These are phyloP conservation scores for Parthenolecanium corni DNA, from an alignment of 2,888 invertebrate genomes.

Conservation along the genomic window DNA sequence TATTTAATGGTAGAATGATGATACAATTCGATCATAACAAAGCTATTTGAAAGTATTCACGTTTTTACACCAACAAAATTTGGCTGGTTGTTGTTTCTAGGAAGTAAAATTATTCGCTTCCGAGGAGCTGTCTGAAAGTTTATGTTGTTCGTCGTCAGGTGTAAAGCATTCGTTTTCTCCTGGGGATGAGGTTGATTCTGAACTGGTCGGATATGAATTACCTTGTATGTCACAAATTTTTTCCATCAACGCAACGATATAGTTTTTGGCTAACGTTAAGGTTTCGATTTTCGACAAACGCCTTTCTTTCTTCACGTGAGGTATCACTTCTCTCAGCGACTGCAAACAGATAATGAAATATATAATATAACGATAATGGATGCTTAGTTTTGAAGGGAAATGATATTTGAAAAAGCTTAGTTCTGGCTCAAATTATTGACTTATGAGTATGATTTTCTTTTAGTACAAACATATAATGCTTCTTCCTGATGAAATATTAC, in stretches of 20 bases:
- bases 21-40: too few species aligned
- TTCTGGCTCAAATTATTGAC: not conserved
- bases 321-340: constrained; percentile 64
- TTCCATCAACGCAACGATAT: constrained; percentile 69
- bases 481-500: too few species aligned
- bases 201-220: not conserved
- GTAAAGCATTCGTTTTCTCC: constrained; percentile 19
- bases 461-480: too few species aligned
- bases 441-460: too few species aligned
- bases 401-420: too few species aligned
- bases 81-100: not conserved
- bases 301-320: constrained; percentile 64
- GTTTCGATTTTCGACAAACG: constrained; percentile 70
- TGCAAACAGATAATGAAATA: constrained; percentile 37
- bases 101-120: constrained; percentile 14
- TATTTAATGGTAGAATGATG: too few species aligned
- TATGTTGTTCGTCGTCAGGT: constrained; percentile 20
- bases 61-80: not conserved
- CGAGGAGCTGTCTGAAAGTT: constrained; percentile 17
- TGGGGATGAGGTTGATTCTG: constrained; percentile 12
- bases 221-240: constrained; percentile 58
- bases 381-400: too few species aligned
- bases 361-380: too few species aligned
- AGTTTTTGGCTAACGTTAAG: constrained; percentile 66
- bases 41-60: too few species aligned